Base-by-base conservation (phyloP, 2,888 invertebrate species). In the Carcina quercana region DNA sequence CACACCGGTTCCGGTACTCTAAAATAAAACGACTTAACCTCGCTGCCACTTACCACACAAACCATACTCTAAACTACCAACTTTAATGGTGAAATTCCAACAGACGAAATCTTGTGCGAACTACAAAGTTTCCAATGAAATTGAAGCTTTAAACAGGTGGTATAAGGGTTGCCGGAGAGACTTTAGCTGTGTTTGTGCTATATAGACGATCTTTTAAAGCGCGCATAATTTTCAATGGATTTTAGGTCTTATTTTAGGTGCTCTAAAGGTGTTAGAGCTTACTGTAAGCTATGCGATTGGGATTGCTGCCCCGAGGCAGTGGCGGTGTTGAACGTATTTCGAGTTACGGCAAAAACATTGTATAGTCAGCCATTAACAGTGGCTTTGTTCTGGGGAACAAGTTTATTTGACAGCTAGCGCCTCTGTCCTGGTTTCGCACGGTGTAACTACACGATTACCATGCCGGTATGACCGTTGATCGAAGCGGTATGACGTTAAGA, bases 1-100 rank as follows among this genome's bases (percentile, higher is more conserved):
- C 57, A 44, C 57, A 75, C 76, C 75, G 76, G 76, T 76, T 75
- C 59, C 30, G 19, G 3, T 12, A 2, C 0, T 13, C 15, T 27
- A 32, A 22, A 34, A 30, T 19, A 36, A 55, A 72, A 63, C 28
- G 45, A 15, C 47, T 21, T 38, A 52, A 43, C 34, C n/a, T n/a
- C n/a, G n/a, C n/a, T n/a, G n/a, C n/a, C n/a, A n/a, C n/a, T n/a
- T n/a, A n/a, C n/a, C n/a, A 32, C 8, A 3, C 13, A 24, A 5
- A 3, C 2, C 3, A 1, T 5, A 4, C 26, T 42, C 21, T n/a
- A 11, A 2, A 58, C 56, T 46, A 15, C 10, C 8, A 17, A 43
- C 51, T 36, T 42, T 58, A 45, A 2, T 1, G 28, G 3, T 13
- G 13, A 15, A n/a, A n/a, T n/a, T n/a, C n/a, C n/a, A n/a, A n/a